Conservation (phyloP, 2,888 invertebrate genomes). For the Drosophila siamana region DNA sequence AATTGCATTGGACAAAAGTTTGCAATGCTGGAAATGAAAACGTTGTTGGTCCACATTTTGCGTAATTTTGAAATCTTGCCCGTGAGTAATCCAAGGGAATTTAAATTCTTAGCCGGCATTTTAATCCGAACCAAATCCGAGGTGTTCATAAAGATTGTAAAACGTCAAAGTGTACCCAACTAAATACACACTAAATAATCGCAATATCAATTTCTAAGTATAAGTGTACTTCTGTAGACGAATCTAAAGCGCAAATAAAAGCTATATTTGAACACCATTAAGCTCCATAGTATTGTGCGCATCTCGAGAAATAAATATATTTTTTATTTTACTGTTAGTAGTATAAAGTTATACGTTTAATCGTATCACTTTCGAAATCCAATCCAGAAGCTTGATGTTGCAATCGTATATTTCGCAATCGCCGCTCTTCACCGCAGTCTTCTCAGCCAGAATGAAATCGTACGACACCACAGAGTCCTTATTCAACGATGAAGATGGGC, state of each 20-base stretch:
- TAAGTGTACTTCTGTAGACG: background rate
- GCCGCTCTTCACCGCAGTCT: background rate
- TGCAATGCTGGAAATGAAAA: conserved; percentile 73
- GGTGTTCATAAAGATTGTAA: conserved; percentile 30
- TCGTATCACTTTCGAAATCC: conserved; percentile 64
- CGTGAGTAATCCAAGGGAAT: conserved; percentile 14
- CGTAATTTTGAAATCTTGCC: conserved; percentile 61
- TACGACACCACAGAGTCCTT: conserved; percentile 18
- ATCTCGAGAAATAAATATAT: too few relatives aligned
- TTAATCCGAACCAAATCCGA: conserved; percentile 35
- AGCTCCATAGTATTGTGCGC: too few relatives aligned
- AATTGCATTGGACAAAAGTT: conserved; percentile 83
- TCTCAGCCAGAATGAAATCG: conserved; percentile 66
- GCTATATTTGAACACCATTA: too few relatives aligned
- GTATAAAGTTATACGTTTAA: conserved; percentile 11
- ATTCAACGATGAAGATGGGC: conserved; percentile 74
- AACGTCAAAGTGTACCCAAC: background rate
- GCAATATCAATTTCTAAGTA: background rate
- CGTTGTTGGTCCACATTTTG: conserved; percentile 61
- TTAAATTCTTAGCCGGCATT: conserved; percentile 34
- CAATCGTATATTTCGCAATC: conserved; percentile 68
- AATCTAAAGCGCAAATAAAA: background rate
- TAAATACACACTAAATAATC: background rate
- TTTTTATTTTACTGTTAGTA: too few relatives aligned
- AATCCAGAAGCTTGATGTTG: conserved; percentile 63